Evolutionary conservation across 2,888 invertebrate genomes (phyloP).

Genomic region (Orthosia gothica): DNA sequence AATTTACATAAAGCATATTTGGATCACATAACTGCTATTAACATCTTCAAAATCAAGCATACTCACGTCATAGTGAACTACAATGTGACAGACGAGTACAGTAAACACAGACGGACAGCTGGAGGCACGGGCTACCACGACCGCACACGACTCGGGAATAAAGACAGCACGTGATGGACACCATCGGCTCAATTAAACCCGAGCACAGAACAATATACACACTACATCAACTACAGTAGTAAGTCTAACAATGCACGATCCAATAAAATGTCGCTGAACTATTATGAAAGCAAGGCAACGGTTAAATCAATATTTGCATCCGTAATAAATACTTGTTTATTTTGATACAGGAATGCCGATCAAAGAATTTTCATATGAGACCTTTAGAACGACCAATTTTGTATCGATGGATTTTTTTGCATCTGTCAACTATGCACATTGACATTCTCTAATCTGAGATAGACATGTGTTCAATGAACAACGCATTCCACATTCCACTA

Average conservation of each 20-base stretch:
- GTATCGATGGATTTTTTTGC: constrained; percentile 2
- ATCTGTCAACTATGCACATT: background rate
- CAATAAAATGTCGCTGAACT: constrained; percentile 41
- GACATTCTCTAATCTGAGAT: background rate
- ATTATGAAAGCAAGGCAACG: constrained; percentile 30
- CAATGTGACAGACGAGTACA: constrained; percentile 28
- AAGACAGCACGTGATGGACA: constrained; percentile 64
- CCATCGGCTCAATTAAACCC: constrained; percentile 51
- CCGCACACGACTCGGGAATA: constrained; percentile 62
- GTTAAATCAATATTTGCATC: constrained; percentile 38
- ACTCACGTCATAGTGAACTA: constrained; percentile 54
- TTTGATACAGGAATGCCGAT: background rate
- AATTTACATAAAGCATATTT: background rate
- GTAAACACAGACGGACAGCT: constrained; percentile 36
- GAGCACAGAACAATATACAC: constrained; percentile 52
- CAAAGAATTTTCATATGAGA: constrained; percentile 14
- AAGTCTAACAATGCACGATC: background rate
- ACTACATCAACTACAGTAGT: constrained; percentile 24
- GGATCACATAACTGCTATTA: constrained; percentile 6
- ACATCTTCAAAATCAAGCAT: constrained; percentile 28
- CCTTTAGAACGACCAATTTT: background rate
- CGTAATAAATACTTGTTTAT: constrained; percentile 15
- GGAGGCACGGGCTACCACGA: constrained; percentile 56
- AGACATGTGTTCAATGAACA: no score
- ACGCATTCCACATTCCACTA: constrained; percentile 24